phyloP scores from a whole-genome alignment of 2,113 vertebrate species.

The Merops nubicus region DNA sequence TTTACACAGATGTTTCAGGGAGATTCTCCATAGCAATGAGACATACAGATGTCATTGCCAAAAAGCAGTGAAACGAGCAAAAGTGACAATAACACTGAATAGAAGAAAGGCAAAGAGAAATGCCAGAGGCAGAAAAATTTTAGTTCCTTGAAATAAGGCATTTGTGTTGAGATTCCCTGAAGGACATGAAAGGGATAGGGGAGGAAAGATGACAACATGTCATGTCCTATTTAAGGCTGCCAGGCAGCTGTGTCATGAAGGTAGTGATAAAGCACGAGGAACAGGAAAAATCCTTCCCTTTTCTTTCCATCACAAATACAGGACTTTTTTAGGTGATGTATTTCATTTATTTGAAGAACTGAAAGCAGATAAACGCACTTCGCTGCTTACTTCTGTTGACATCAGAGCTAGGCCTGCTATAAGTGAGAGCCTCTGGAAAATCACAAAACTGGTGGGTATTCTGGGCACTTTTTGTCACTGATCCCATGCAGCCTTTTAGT shows the following conservation, averaged over 20 bases:
- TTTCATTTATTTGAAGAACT: neutral
- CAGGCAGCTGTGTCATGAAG: neutral
- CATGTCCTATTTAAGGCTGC: slow-evolving; percentile 25
- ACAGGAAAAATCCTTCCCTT: neutral
- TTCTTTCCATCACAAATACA: neutral
- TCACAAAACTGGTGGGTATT: neutral
- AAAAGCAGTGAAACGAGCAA: neutral
- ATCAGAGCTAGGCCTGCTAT: neutral
- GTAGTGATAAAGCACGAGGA: neutral
- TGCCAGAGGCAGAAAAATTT: neutral
- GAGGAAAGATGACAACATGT: slow-evolving; percentile 4
- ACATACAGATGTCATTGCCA: neutral
- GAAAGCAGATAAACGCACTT: neutral
- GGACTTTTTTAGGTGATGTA: neutral
- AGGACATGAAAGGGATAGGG: slow-evolving; percentile 23
- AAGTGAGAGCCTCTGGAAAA: neutral
- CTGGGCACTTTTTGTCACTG: neutral
- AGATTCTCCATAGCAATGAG: neutral
- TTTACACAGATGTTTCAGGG: neutral
- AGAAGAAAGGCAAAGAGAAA: neutral
- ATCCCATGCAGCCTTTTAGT: neutral
- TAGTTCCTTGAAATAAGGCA: neutral
- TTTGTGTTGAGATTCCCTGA: neutral
- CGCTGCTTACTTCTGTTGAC: neutral
- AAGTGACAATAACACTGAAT: neutral